Evolutionary conservation across 1,140 invertebrate species (phyloP), one percentile per base, ranked within the genome.

Genomic region (Scaptomyza hsui): DNA sequence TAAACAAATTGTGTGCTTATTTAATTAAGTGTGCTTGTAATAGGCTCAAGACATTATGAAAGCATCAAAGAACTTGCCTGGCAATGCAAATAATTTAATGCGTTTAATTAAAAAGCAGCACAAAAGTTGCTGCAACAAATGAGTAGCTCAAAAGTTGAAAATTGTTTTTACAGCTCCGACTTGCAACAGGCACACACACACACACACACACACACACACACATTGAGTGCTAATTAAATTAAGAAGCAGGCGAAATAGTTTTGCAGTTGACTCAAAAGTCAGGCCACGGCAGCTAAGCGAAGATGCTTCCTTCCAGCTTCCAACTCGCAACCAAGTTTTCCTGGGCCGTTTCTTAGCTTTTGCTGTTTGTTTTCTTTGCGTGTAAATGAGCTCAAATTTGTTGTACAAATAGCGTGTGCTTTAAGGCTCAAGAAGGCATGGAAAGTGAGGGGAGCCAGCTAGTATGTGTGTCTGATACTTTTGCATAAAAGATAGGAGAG

Each of bases 371-470:
- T 47, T 56, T 71, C 47, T 68, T 72, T 76, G 62, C 68, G 72
- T 81, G 81, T 81, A 88, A 86, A 86, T 88, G 82, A 86, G 81
- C 73, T 88, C 37, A 76, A 86, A 81, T 85, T 88, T 86, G 79
- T 63, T 83, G 70, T 62, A 56, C 77, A 81, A 85, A 86, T 74
- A 86, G 72, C 60, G 52, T 63, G 48, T 64, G 48, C 63, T 63
- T 47, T 41, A 29, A 53, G 48, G 16, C 39, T 48, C 9, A 10
- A 16, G 12, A 16, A 2, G 1, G 6, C 3, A 21, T 16, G 4
- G 41, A 41, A 45, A 64, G 35, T 18, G 21, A 29, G 37, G 26
- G 29, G 15, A 53, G 35, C 47, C 6, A 29, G 12, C 26, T 19
- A 24, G 44, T 16, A 26, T 45, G 41, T 6, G 51, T 12, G 45